phyloP scores from a whole-genome alignment of 2,797 vertebrate species.

The Xerus rutilus region DNA sequence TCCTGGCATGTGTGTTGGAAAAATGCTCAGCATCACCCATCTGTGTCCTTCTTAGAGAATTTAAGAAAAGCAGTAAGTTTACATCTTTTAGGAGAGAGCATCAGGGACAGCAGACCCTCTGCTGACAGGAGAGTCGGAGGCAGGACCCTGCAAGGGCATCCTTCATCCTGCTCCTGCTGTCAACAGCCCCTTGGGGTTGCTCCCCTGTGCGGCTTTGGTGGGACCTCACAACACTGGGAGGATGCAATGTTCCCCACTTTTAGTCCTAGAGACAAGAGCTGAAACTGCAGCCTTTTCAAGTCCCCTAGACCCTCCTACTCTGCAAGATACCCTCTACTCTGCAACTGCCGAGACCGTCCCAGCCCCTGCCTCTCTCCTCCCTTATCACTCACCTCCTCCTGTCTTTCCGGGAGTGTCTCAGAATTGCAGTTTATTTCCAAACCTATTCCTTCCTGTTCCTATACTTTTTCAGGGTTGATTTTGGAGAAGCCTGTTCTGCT shows the following conservation, averaged over 20 bases:
- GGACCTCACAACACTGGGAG: neutral
- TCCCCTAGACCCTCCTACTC: neutral
- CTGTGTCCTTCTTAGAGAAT: neutral
- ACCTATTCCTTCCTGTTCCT: neutral
- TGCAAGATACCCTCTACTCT: rapidly evolving
- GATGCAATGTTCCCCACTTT: neutral
- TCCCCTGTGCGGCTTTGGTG: rapidly evolving
- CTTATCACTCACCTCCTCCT: neutral
- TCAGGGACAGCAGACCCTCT: neutral
- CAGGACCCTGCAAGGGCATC: rapidly evolving
- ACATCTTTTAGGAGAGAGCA: neutral
- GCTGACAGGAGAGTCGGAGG: neutral
- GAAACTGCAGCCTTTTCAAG: neutral
- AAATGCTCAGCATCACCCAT: neutral
- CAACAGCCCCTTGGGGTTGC: neutral
- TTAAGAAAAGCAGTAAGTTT: neutral
- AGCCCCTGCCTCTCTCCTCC: neutral
- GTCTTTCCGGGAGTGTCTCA: neutral
- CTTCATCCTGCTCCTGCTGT: rapidly evolving
- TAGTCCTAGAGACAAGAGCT: neutral
- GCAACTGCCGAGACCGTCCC: rapidly evolving
- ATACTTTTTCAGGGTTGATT: neutral
- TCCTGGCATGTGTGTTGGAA: neutral
- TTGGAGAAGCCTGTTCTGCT: neutral
- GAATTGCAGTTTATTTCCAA: neutral